A percentile compares a stretch with the other conserved stretches of the same genome.
phyloP scores from a whole-genome alignment of 2,888 invertebrate species.

The Pherbina coryleti region DNA sequence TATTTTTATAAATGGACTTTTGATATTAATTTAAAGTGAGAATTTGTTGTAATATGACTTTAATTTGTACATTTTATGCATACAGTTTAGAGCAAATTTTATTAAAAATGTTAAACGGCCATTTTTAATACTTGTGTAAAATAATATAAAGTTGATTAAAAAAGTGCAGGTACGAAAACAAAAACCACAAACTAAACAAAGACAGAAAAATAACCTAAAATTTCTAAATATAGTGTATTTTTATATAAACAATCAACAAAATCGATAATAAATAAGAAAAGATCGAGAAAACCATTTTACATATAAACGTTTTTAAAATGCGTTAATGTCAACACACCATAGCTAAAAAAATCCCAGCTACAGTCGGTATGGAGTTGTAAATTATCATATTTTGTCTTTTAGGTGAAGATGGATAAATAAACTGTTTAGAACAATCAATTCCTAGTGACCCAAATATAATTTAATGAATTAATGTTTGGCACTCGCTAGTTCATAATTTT shows the following conservation, averaged over 20 bases:
- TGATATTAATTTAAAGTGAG: conserved; percentile 29
- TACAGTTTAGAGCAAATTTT: conserved; percentile 5
- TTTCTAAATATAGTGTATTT: conserved; percentile 39
- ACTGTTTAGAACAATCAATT: not conserved
- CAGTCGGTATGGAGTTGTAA: not conserved
- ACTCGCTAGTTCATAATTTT: too few species aligned
- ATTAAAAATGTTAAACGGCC: conserved; percentile 6
- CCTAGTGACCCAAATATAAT: too few species aligned
- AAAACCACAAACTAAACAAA: conserved; percentile 13
- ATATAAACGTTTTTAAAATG: not conserved
- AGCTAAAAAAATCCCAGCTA: not conserved
- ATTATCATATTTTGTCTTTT: not conserved
- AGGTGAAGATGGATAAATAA: not conserved
- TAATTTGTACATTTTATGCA: not conserved
- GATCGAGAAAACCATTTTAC: conserved; percentile 15
- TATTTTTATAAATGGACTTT: conserved; percentile 21
- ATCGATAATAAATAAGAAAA: conserved; percentile 19
- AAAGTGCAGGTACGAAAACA: not conserved
- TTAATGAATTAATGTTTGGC: too few species aligned
- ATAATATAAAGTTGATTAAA: conserved; percentile 19
- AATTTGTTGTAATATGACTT: not conserved
- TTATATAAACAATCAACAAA: conserved; percentile 26
- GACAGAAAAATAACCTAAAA: conserved; percentile 18
- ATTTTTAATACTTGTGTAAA: conserved; percentile 26
- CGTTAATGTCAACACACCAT: not conserved